A percentile compares a stretch with the other conserved stretches of the same genome.
Evolutionary conservation across 2,888 invertebrate genomes (phyloP).

Genomic region (Nesidiocoris tenuis): DNA sequence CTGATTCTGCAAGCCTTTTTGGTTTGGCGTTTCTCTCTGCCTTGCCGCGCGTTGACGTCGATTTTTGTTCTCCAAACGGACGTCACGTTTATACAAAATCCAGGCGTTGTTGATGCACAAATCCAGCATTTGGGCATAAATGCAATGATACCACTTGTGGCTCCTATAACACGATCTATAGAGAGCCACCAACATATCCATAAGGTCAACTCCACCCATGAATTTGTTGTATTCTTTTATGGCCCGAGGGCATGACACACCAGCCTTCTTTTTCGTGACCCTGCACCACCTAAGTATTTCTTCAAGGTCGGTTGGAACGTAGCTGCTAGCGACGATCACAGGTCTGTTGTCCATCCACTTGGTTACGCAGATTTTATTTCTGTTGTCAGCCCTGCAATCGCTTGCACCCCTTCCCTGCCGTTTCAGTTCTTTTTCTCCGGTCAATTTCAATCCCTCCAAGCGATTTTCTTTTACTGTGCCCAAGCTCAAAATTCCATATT

Average conservation of each 20-base stretch:
- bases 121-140: constrained; percentile 9
- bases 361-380: constrained; percentile 13
- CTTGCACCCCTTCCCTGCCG: background rate
- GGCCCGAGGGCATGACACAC: background rate
- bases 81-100: background rate
- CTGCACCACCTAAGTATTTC: constrained; percentile 6
- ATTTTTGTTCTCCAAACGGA: background rate
- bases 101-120: background rate
- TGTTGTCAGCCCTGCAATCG: constrained; percentile 10
- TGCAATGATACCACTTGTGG: background rate
- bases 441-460: background rate
- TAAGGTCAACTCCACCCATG: constrained; percentile 20
- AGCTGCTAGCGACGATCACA: background rate
- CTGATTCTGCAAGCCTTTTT: background rate
- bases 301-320: background rate
- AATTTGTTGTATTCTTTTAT: constrained; percentile 17
- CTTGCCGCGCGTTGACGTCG: background rate
- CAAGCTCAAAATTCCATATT: constrained; percentile 12
- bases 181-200: constrained; percentile 4
- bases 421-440: background rate
- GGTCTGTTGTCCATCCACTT: constrained; percentile 23
- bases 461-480: constrained; percentile 13
- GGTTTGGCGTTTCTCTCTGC: background rate
- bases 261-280: background rate
- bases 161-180: background rate